A percentile compares a stretch with the other conserved stretches of the same genome.
These are phyloP conservation scores for Drosophila asahinai DNA, from an alignment of 1,140 invertebrate species.

Conservation along the genomic window DNA sequence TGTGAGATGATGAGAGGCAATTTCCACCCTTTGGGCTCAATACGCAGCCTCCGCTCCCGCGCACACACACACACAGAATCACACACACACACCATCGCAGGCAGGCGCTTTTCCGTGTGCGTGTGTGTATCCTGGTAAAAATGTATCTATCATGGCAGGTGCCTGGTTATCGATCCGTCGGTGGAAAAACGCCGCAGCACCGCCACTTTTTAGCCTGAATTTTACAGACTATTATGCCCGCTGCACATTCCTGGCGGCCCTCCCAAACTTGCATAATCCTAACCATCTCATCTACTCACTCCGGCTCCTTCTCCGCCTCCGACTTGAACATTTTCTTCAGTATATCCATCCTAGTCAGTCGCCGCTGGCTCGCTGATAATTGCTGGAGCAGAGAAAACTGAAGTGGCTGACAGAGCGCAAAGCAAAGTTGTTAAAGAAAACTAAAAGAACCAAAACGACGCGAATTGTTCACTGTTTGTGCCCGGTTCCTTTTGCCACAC, in stretches of 20 bases:
- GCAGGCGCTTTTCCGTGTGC: constrained; percentile 21
- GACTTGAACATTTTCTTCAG: constrained; percentile 83
- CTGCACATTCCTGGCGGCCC: background rate
- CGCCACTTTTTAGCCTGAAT: constrained; percentile 12
- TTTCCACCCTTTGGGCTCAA: constrained; percentile 38
- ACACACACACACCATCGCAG: constrained; percentile 20
- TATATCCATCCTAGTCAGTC: constrained; percentile 67
- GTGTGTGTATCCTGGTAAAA: constrained; percentile 73
- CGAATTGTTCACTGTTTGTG: constrained; percentile 44
- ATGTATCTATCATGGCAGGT: constrained; percentile 79
- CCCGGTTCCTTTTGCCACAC: constrained; percentile 22
- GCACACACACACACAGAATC: constrained; percentile 29
- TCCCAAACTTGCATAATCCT: constrained; percentile 22
- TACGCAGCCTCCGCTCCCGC: constrained; percentile 75
- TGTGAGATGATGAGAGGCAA: constrained; percentile 26
- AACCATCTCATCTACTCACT: constrained; percentile 61
- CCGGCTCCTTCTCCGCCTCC: constrained; percentile 64
- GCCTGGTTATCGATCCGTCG: constrained; percentile 63
- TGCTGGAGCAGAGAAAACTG: constrained; percentile 13
- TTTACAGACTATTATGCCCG: background rate
- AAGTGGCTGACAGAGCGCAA: constrained; percentile 47
- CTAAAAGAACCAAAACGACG: constrained; percentile 79
- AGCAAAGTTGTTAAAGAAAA: constrained; percentile 60
- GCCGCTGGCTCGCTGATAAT: constrained; percentile 16
- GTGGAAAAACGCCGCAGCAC: constrained; percentile 47